phyloP scores from a whole-genome alignment of 1,140 invertebrate genomes.

The Diuraphis noxia region DNA sequence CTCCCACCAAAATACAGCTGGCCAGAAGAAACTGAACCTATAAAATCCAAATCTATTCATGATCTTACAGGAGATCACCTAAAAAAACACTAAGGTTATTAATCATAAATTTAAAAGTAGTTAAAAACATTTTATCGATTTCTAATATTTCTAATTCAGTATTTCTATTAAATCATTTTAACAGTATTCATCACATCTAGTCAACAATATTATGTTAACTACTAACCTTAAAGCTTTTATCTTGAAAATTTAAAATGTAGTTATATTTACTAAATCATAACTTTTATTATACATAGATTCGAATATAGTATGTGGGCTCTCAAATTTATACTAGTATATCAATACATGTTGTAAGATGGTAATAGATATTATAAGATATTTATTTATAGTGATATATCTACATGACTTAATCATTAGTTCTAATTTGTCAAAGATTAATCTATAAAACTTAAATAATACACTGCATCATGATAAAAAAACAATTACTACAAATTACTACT shows the following conservation, averaged over 20 bases:
- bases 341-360: background rate
- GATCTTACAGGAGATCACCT: conserved; percentile 55
- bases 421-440: background rate
- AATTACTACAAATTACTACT: background rate
- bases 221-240: conserved; percentile 38
- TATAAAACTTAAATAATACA: conserved; percentile 7
- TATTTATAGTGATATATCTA: background rate
- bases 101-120: background rate
- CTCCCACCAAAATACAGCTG: conserved; percentile 77
- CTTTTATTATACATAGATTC: background rate
- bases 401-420: conserved; percentile 21
- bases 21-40: conserved; percentile 61
- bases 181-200: conserved; percentile 49
- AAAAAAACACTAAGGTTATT: conserved; percentile 48
- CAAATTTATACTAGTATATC: background rate
- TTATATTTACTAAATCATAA: conserved; percentile 10
- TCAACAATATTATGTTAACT: conserved; percentile 35
- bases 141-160: conserved; percentile 40
- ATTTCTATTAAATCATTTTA: conserved; percentile 39
- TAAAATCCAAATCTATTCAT: conserved; percentile 52
- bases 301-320: background rate
- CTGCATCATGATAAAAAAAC: background rate
- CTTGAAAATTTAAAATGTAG: background rate
- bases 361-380: conserved; percentile 2
- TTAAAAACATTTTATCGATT: conserved; percentile 1